These are phyloP conservation scores for Conopomorpha cramerella DNA, from an alignment of 1,140 invertebrate species.

Conservation along the genomic window DNA sequence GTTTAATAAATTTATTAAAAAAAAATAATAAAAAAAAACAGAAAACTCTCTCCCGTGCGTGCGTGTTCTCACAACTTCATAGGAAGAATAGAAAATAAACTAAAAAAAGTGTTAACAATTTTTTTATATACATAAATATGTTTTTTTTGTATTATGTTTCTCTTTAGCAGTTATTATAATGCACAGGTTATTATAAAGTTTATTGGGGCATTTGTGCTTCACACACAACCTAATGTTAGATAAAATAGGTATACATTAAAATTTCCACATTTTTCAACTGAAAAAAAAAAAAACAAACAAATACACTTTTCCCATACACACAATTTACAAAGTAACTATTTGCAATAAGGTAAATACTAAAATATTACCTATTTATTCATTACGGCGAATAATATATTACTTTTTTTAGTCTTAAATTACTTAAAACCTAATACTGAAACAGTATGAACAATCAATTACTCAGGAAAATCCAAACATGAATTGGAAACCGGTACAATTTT, in stretches of 20 bases:
- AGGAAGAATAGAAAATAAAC: slow-evolving; percentile 29
- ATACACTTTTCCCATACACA: slow-evolving; percentile 19
- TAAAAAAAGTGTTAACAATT: slow-evolving; percentile 29
- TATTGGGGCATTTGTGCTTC: too few species aligned
- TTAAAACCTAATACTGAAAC: slow-evolving; percentile 48
- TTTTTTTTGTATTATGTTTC: slow-evolving; percentile 17
- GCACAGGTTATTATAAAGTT: too few species aligned
- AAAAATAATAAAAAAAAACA: slow-evolving; percentile 45
- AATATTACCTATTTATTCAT: too few species aligned
- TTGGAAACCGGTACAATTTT: too few species aligned
- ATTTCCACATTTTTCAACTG: too few species aligned
- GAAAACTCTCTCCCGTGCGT: slow-evolving; percentile 31
- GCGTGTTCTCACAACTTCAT: slow-evolving; percentile 32
- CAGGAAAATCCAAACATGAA: too few species aligned
- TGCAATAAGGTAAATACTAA: too few species aligned
- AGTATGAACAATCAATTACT: too few species aligned
- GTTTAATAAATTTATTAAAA: slow-evolving; percentile 57
- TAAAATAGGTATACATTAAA: too few species aligned
- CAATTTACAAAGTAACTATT: too few species aligned
- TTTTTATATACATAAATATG: slow-evolving; percentile 26
- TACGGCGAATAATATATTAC: slow-evolving; percentile 34
- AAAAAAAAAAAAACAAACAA: slow-evolving; percentile 40
- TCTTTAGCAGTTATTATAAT: too few species aligned
- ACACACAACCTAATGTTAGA: too few species aligned
- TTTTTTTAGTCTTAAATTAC: slow-evolving; percentile 38